Conservation (phyloP, 2,797 vertebrate genomes). For the Mionectes olivaceus region DNA sequence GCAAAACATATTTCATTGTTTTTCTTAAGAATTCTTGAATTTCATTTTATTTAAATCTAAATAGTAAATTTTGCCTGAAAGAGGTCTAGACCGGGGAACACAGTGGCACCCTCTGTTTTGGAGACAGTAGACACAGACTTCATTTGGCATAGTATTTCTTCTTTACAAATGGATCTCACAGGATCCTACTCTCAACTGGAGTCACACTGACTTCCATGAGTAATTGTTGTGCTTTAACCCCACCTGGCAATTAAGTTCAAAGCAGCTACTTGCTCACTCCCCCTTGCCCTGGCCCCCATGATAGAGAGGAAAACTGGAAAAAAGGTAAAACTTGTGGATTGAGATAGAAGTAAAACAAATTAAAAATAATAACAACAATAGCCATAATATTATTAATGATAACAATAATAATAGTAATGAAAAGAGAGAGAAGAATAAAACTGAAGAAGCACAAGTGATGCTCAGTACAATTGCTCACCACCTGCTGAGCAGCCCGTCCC, state of each 20-base stretch:
- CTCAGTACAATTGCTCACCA: background rate
- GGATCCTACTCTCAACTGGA: background rate
- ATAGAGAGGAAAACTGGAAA: background rate
- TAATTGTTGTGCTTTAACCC: background rate
- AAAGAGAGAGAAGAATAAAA: background rate
- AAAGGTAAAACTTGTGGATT: background rate
- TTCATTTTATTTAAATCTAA: background rate
- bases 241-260: background rate
- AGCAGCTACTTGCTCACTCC: background rate
- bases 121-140: background rate
- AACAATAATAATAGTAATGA: background rate
- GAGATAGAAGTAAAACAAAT: background rate
- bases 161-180: background rate
- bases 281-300: background rate
- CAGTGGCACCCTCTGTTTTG: background rate
- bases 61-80: background rate
- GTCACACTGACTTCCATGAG: background rate
- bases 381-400: background rate
- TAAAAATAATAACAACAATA: background rate
- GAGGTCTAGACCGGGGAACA: background rate
- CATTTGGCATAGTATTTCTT: background rate
- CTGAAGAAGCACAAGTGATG: background rate
- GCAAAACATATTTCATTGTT: background rate
- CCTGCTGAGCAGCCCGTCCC: background rate
- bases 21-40: background rate